phyloP scores from a whole-genome alignment of 2,113 vertebrate genomes.

The Turdus rufiventris region DNA sequence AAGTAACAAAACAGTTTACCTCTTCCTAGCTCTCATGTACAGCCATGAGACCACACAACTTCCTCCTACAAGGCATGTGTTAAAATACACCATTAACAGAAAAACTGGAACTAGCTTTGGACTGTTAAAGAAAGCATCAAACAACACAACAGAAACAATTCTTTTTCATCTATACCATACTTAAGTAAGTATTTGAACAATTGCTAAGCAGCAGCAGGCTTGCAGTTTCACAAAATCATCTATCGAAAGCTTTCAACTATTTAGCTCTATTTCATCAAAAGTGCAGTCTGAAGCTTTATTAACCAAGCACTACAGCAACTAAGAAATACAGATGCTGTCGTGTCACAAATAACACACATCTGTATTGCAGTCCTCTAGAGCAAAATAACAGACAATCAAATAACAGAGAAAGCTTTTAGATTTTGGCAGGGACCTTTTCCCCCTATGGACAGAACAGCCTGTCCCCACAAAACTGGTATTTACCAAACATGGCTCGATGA shows the following conservation, averaged over 20 bases:
- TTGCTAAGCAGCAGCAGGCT: neutral
- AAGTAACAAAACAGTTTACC: neutral
- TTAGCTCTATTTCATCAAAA: neutral
- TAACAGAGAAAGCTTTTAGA: constrained; percentile 10
- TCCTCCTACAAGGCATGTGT: neutral
- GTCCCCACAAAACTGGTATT: constrained; percentile 70
- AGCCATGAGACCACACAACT: neutral
- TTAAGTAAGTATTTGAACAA: neutral
- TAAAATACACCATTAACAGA: neutral
- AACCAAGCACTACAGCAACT: neutral
- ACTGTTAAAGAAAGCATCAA: neutral
- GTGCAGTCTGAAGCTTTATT: neutral
- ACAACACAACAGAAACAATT: neutral
- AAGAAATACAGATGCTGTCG: neutral
- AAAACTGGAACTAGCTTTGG: neutral
- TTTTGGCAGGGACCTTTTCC: constrained; percentile 42
- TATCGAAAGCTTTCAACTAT: neutral
- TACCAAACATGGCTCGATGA: constrained; percentile 63
- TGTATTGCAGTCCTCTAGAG: neutral
- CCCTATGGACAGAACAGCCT: constrained; percentile 63
- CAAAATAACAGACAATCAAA: constrained; percentile 9
- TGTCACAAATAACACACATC: neutral
- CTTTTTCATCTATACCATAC: neutral
- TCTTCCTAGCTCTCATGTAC: neutral
- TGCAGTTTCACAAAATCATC: neutral